A percentile compares a stretch with the other conserved stretches of the same genome.
These are phyloP conservation scores for Phalacrocorax aristotelis DNA, from an alignment of 2,113 vertebrate species.

Conservation along the genomic window DNA sequence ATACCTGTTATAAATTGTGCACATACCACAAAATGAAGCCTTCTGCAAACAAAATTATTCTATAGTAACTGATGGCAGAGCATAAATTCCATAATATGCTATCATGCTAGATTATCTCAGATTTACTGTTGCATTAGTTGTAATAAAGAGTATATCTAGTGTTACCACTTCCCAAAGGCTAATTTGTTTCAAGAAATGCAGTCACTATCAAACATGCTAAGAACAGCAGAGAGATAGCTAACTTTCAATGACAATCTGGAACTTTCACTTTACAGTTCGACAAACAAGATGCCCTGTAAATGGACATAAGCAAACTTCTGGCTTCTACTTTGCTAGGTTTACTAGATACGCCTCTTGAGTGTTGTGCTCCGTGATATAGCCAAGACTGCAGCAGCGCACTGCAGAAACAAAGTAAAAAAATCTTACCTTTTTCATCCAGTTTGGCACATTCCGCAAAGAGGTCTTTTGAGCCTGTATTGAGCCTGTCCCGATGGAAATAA, in stretches of 20 bases:
- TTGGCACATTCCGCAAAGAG: slow-evolving; percentile 98
- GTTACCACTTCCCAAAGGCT: not conserved
- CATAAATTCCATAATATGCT: no score
- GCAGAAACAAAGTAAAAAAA: not conserved
- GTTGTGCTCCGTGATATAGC: not conserved
- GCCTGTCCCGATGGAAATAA: slow-evolving; percentile 97
- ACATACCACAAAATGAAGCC: not conserved
- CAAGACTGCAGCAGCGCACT: not conserved
- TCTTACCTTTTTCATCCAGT: slow-evolving; percentile 93
- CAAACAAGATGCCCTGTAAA: not conserved
- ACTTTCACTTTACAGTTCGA: not conserved
- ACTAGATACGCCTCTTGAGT: not conserved
- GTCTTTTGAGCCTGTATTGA: slow-evolving; percentile 93
- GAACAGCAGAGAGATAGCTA: not conserved
- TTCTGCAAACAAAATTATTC: not conserved
- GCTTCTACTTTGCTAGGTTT: not conserved
- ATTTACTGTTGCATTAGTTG: not conserved
- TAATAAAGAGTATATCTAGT: not conserved
- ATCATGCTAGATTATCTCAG: no score
- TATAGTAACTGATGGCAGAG: not conserved
- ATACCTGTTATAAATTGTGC: not conserved
- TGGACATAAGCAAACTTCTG: not conserved
- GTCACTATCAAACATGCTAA: not conserved
- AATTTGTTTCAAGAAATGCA: not conserved
- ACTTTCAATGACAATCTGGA: not conserved